Conservation (phyloP, 1,140 invertebrate species). For the Metopolophium dirhodum region DNA sequence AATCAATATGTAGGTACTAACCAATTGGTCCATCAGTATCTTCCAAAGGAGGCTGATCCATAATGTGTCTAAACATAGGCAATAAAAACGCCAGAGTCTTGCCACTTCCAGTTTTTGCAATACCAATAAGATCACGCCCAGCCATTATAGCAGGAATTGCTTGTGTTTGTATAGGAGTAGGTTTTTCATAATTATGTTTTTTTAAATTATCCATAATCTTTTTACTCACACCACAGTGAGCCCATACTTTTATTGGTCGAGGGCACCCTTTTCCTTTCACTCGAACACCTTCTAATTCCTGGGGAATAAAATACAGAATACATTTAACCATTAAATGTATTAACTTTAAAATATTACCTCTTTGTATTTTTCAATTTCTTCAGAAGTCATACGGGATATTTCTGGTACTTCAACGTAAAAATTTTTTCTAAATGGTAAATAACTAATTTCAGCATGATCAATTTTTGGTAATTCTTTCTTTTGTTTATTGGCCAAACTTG, state of each 20-base stretch:
- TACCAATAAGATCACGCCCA: slow-evolving; percentile 94
- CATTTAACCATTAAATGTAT: neutral
- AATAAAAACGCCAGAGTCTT: slow-evolving; percentile 98
- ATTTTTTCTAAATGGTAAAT: slow-evolving; percentile 89
- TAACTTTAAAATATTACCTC: slow-evolving; percentile 61
- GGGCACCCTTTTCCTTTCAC: slow-evolving; percentile 90
- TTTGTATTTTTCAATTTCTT: slow-evolving; percentile 87
- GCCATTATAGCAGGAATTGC: slow-evolving; percentile 99
- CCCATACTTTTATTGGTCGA: slow-evolving; percentile 96
- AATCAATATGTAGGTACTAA: slow-evolving; percentile 61
- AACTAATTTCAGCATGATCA: slow-evolving; percentile 83
- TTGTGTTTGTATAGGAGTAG: slow-evolving; percentile 98
- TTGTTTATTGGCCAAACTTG: slow-evolving; percentile 85
- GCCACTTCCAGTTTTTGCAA: slow-evolving; percentile 98
- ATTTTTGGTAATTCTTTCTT: slow-evolving; percentile 90
- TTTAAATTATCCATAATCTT: slow-evolving; percentile 95
- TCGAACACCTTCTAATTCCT: slow-evolving; percentile 82
- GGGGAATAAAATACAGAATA: slow-evolving; percentile 27
- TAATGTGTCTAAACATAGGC: slow-evolving; percentile 97
- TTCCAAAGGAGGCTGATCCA: slow-evolving; percentile 91
- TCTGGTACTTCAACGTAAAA: slow-evolving; percentile 97
- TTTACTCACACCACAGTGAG: slow-evolving; percentile 96
- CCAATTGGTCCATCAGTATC: slow-evolving; percentile 96
- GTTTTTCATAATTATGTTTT: slow-evolving; percentile 92
- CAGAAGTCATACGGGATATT: slow-evolving; percentile 86